Base-by-base conservation (phyloP, 1,140 invertebrate species). In the Zaprionus ornatus region DNA sequence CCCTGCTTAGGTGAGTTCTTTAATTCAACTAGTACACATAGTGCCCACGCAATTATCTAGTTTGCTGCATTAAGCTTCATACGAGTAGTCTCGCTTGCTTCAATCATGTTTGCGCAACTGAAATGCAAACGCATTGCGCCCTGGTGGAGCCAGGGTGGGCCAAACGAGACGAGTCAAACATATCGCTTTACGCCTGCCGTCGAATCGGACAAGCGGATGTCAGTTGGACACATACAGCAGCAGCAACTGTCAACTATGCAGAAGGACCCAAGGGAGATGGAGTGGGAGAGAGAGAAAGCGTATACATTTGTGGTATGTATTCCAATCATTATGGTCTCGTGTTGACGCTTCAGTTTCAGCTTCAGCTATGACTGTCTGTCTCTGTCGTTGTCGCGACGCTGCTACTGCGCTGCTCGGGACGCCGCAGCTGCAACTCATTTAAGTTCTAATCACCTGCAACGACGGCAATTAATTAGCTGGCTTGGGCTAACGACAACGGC, bases 401-500 rank as follows among this genome's bases (percentile, higher is more conserved):
- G 32, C 12, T 23, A 27, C 52, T 37, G 23, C 40, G 65, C 35
- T 32, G 57, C 55, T 72, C 40, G n/a, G 40, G 6, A 50, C 57
- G 56, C 42, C 56, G 52, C 52, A 62, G 63, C 63, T 77, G 81
- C 81, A 83, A 73, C 81, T 83, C 81, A 83, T 84, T 84, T 80
- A 84, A 84, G 81, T 77, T 84, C 81, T 84, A 84, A 84, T 84
- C 81, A 84, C 77, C 81, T 84, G 80, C 81, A 84, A 84, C 81
- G 77, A 79, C 77, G 74, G 75, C 81, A 80, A 84, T 84, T 84
- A 84, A 84, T 84, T 84, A 84, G 77, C 69, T 74, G 66, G 70
- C 67, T 78, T 57, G 79, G 61, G 64, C 71, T 73, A 79, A 71
- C 76, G 65, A 69, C 79, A 79, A 67, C 74, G 77, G 65, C 73